These are phyloP conservation scores for Allobates femoralis DNA, from an alignment of 2,797 vertebrate species.

Conservation along the genomic window DNA sequence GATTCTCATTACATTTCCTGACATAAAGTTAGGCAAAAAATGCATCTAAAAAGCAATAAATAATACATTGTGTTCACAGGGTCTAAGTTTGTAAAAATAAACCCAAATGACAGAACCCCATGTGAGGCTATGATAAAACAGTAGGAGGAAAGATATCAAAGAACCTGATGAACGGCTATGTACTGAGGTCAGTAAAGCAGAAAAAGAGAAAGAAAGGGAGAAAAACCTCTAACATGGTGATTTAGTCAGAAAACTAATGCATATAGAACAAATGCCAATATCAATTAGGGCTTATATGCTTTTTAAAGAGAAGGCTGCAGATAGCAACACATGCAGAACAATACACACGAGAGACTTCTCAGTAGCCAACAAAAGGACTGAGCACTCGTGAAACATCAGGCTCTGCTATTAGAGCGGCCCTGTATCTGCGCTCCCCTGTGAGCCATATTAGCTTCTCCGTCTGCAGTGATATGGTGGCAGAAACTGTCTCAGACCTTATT, in stretches of 20 bases:
- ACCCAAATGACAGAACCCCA: constrained; percentile 41
- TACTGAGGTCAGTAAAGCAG: constrained; percentile 46
- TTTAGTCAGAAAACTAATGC: constrained; percentile 61
- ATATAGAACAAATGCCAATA: constrained; percentile 64
- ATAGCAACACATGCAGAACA: constrained; percentile 58
- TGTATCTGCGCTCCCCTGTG: background rate
- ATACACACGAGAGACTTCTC: constrained; percentile 50
- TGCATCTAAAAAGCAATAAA: too few relatives aligned
- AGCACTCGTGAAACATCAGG: constrained; percentile 53
- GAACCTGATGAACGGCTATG: constrained; percentile 32
- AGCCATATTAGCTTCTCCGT: background rate
- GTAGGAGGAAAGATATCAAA: constrained; percentile 36
- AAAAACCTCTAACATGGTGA: constrained; percentile 54
- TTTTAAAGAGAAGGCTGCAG: constrained; percentile 52
- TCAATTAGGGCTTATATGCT: constrained; percentile 60
- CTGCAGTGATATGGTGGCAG: constrained; percentile 1
- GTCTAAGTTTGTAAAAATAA: constrained; percentile 59
- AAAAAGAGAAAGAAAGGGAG: constrained; percentile 30
- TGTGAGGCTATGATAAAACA: constrained; percentile 46
- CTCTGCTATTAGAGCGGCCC: constrained; percentile 34
- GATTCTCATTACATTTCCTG: too few relatives aligned
- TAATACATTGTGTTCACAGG: background rate
- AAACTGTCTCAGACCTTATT: background rate
- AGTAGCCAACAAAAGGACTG: constrained; percentile 56
- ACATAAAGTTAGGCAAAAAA: too few relatives aligned